These are phyloP conservation scores for Platyrinchus mystaceus DNA, from an alignment of 2,797 vertebrate genomes.

Conservation along the genomic window DNA sequence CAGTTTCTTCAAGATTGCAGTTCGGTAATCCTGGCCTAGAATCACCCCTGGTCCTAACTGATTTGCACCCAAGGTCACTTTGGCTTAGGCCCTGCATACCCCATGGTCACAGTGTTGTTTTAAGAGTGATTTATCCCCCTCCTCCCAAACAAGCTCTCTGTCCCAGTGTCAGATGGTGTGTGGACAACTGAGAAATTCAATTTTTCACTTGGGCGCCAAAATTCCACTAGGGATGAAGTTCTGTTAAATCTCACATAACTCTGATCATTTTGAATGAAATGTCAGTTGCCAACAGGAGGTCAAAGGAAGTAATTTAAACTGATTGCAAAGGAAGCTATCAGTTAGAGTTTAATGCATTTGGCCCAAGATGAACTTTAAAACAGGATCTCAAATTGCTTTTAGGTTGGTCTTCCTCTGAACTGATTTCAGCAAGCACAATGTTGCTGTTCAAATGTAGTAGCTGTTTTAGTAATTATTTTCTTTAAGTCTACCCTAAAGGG, in stretches of 20 bases:
- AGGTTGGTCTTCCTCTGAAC: not conserved
- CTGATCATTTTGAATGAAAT: not conserved
- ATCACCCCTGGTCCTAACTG: not conserved
- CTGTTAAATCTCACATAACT: conserved; percentile 5
- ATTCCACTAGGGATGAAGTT: not conserved
- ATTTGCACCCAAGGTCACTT: conserved; percentile 26
- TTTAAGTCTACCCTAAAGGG: not conserved
- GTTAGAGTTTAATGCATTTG: conserved; percentile 31
- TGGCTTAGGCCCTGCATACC: not conserved
- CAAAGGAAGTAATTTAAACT: conserved; percentile 38
- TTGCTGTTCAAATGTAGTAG: not conserved
- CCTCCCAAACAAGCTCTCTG: not conserved
- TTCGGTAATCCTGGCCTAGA: not conserved
- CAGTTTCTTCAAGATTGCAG: not conserved
- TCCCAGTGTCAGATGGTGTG: not conserved
- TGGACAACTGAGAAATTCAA: not conserved
- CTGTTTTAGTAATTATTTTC: not conserved
- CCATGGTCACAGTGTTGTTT: not conserved
- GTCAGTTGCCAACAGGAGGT: not conserved
- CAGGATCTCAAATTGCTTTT: not conserved
- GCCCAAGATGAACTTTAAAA: conserved; percentile 35
- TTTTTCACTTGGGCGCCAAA: not conserved
- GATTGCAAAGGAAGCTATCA: conserved; percentile 31
- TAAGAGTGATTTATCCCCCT: conserved; percentile 24
- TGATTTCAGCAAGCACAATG: not conserved